These are phyloP conservation scores for Zapus hudsonius DNA, from an alignment of 2,113 vertebrate species.

Conservation along the genomic window DNA sequence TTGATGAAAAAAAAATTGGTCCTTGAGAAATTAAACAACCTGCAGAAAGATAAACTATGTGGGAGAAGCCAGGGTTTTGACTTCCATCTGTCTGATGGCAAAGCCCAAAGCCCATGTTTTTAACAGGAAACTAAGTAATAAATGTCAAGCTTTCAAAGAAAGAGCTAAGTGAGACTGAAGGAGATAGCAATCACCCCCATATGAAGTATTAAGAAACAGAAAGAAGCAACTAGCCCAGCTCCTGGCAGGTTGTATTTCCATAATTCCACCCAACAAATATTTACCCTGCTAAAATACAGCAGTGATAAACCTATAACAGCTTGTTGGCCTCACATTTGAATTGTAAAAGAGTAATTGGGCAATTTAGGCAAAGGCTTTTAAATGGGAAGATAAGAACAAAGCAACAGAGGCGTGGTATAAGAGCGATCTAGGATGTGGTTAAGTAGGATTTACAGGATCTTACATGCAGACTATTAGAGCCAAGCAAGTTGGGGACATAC, in stretches of 20 bases:
- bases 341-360: slow-evolving; percentile 40
- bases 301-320: slow-evolving; percentile 4
- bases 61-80: neutral
- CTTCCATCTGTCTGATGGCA: neutral
- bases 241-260: neutral
- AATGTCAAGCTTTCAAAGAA: slow-evolving; percentile 24
- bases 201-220: neutral
- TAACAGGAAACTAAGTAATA: neutral
- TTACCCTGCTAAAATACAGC: slow-evolving; percentile 1
- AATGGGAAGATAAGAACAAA: slow-evolving; percentile 29
- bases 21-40: slow-evolving; percentile 24
- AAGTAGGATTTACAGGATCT: neutral
- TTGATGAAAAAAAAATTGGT: neutral
- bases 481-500: neutral
- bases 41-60: neutral
- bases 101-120: slow-evolving; percentile 1
- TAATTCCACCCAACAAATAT: slow-evolving; percentile 45
- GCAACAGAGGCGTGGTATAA: neutral
- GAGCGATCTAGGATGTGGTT: neutral
- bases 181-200: neutral
- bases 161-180: neutral
- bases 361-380: slow-evolving; percentile 18
- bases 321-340: slow-evolving; percentile 42
- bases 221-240: neutral
- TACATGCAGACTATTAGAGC: neutral